phyloP scores from a whole-genome alignment of 2,888 invertebrate genomes.

The Meandrusa payeni region DNA sequence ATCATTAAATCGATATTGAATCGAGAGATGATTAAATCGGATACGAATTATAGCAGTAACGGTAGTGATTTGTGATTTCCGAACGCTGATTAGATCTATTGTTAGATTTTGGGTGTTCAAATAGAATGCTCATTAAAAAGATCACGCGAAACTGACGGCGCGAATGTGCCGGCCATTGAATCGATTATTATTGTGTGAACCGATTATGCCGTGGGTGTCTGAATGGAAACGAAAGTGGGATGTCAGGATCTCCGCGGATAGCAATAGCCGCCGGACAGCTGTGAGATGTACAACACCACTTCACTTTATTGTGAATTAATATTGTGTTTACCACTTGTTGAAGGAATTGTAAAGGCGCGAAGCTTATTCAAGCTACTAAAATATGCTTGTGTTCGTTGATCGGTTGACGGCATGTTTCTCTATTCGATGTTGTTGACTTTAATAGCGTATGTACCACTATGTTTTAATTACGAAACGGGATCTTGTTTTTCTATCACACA shows the following conservation, averaged over 20 bases:
- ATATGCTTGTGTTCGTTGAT: neutral
- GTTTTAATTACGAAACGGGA: neutral
- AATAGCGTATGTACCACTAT: slow-evolving; percentile 1
- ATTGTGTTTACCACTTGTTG: slow-evolving; percentile 15
- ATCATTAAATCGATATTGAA: slow-evolving; percentile 55
- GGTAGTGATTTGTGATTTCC: slow-evolving; percentile 59
- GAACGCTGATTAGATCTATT: slow-evolving; percentile 66
- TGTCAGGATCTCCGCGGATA: slow-evolving; percentile 16
- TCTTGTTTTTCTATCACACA: neutral
- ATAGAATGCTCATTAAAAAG: slow-evolving; percentile 50
- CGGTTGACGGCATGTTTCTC: neutral
- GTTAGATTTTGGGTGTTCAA: slow-evolving; percentile 42
- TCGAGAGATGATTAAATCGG: slow-evolving; percentile 64
- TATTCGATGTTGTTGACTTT: slow-evolving; percentile 2
- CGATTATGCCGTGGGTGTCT: slow-evolving; percentile 7
- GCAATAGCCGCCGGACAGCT: neutral
- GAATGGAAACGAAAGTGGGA: slow-evolving; percentile 23
- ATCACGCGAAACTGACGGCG: slow-evolving; percentile 26
- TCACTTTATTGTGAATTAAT: slow-evolving; percentile 16
- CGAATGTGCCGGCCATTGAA: slow-evolving; percentile 17
- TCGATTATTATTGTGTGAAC: slow-evolving; percentile 18
- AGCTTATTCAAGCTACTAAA: slow-evolving; percentile 3
- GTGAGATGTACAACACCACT: slow-evolving; percentile 12
- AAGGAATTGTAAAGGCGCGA: slow-evolving; percentile 9
- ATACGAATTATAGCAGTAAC: slow-evolving; percentile 36